Conservation (phyloP, 2,797 vertebrate genomes). For the Centropyge bicolor region DNA sequence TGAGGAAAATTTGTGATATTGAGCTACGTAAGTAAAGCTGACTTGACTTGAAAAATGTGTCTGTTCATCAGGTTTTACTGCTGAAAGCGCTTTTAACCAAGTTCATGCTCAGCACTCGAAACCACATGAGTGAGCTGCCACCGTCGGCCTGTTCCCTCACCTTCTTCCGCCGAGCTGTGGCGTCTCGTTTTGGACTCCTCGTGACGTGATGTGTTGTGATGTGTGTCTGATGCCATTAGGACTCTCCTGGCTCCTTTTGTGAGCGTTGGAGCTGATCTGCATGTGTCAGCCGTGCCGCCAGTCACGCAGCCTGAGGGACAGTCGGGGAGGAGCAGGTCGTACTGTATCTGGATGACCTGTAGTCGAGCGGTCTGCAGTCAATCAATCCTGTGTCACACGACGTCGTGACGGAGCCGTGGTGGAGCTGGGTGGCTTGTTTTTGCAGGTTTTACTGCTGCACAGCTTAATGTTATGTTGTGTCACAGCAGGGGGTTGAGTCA, state of each 20-base stretch:
- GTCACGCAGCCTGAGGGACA: background rate
- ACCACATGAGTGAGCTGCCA: too few species aligned
- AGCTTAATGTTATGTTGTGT: background rate
- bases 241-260: background rate
- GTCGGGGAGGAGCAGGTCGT: background rate
- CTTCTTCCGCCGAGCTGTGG: background rate
- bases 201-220: too few species aligned
- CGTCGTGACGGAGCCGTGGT: background rate
- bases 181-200: background rate
- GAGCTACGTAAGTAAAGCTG: too few species aligned
- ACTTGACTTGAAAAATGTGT: too few species aligned
- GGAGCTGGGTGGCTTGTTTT: background rate
- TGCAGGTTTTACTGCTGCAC: background rate
- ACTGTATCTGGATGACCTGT: background rate
- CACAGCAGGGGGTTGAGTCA: background rate
- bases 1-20: too few species aligned
- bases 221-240: constrained; percentile 22
- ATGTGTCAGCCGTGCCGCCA: constrained; percentile 23
- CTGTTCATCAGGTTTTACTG: too few species aligned
- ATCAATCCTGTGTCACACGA: background rate
- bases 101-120: too few species aligned
- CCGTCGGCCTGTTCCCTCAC: too few species aligned
- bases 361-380: background rate
- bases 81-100: too few species aligned
- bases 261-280: constrained; percentile 3